phyloP scores from a whole-genome alignment of 2,797 vertebrate genomes.

The Lagorchestes hirsutus region DNA sequence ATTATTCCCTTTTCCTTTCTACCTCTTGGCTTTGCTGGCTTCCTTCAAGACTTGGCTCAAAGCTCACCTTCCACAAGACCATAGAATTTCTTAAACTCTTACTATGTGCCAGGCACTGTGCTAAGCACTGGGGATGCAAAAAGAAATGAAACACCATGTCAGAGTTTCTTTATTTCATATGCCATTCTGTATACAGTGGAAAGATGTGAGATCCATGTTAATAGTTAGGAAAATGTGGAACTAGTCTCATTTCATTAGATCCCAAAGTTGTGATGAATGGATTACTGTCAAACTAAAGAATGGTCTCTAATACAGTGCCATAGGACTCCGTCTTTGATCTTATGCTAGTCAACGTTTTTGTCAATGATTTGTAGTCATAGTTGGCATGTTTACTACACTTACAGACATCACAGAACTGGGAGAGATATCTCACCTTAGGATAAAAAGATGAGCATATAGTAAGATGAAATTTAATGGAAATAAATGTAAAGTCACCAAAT shows the following conservation, averaged over 20 bases:
- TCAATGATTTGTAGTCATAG: background rate
- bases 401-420: background rate
- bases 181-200: background rate
- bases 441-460: background rate
- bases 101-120: background rate
- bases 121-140: background rate
- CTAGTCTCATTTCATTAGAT: background rate
- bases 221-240: background rate
- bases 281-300: background rate
- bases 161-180: background rate
- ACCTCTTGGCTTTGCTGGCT: background rate
- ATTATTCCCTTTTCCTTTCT: background rate
- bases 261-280: background rate
- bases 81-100: background rate
- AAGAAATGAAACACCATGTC: background rate
- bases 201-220: background rate
- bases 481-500: background rate
- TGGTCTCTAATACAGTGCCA: background rate
- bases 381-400: background rate
- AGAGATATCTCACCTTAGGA: background rate
- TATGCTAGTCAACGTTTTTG: background rate
- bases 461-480: background rate
- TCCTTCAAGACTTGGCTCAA: background rate
- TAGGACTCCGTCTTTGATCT: background rate
- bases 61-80: background rate